phyloP scores from a whole-genome alignment of 1,140 invertebrate species.

The Neodiprion pinetum region DNA sequence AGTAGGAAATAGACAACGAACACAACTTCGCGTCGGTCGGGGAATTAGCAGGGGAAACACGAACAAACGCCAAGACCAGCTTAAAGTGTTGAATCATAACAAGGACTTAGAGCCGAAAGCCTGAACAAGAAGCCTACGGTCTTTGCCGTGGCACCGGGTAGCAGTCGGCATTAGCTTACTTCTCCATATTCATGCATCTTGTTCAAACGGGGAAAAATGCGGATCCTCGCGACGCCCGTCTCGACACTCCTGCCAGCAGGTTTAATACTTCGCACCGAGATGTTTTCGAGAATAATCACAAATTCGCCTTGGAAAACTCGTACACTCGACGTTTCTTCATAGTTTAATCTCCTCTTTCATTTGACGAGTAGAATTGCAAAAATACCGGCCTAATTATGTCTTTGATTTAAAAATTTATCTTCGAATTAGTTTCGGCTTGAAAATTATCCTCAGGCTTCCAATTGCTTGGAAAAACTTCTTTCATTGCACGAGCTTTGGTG shows the following conservation, averaged over 20 bases:
- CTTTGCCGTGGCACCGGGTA: slow-evolving; percentile 9
- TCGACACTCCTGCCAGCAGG: no score
- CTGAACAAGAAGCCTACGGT: slow-evolving; percentile 33
- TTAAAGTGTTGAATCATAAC: slow-evolving; percentile 40
- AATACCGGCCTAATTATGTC: no score
- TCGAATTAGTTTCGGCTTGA: no score
- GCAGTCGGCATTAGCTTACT: slow-evolving; percentile 33
- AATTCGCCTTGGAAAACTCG: not conserved
- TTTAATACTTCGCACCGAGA: not conserved
- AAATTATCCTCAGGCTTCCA: no score
- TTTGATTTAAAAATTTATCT: no score
- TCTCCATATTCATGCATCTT: slow-evolving; percentile 34
- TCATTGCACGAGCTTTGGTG: not conserved
- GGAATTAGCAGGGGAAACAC: slow-evolving; percentile 26
- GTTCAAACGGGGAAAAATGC: no score
- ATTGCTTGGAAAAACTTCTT: no score
- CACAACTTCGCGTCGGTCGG: slow-evolving; percentile 15
- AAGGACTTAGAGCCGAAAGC: slow-evolving; percentile 37
- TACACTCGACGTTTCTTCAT: not conserved
- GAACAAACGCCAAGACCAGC: slow-evolving; percentile 25
- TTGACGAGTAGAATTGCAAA: no score
- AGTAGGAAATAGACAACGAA: slow-evolving; percentile 27
- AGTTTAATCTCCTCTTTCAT: not conserved
- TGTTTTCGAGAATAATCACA: not conserved
- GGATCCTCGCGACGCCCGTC: no score